Evolutionary conservation across 2,113 vertebrate genomes (phyloP).

Genomic region (Myodes glareolus): DNA sequence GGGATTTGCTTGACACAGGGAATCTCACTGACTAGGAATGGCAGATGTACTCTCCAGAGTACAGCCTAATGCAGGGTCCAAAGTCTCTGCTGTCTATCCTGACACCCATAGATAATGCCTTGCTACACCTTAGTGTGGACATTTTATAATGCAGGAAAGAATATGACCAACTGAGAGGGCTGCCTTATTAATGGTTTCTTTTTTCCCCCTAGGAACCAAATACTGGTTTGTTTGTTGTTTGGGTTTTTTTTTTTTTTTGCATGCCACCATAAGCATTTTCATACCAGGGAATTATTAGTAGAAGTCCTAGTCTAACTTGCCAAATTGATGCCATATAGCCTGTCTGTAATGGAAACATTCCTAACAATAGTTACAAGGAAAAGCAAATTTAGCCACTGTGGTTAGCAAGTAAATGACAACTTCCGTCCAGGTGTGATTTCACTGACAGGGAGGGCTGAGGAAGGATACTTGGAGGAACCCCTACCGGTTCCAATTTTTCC

Average conservation of each 20-base stretch:
- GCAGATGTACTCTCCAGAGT: neutral
- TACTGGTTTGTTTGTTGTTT: neutral
- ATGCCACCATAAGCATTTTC: neutral
- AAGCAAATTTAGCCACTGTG: constrained; percentile 21
- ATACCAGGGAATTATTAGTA: neutral
- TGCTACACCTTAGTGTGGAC: neutral
- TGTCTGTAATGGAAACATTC: constrained; percentile 7
- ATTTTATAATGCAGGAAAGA: neutral
- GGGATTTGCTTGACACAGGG: neutral
- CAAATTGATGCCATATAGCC: neutral
- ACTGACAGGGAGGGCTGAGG: neutral
- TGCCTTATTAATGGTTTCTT: constrained; percentile 34
- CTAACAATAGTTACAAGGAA: neutral
- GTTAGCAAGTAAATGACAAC: neutral
- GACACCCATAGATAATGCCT: neutral
- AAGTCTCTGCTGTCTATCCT: neutral
- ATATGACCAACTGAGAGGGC: neutral
- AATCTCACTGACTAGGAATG: neutral
- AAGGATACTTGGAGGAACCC: constrained; percentile 14
- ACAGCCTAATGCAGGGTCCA: neutral
- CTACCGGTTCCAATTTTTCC: constrained; percentile 37
- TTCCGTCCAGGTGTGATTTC: neutral
- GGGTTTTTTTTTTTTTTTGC: neutral
- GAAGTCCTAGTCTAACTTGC: neutral
- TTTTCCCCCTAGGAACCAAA: constrained; percentile 12